A percentile compares a stretch with the other conserved stretches of the same genome.
phyloP scores from a whole-genome alignment of 1,140 invertebrate genomes.

The Hyphantria cunea region DNA sequence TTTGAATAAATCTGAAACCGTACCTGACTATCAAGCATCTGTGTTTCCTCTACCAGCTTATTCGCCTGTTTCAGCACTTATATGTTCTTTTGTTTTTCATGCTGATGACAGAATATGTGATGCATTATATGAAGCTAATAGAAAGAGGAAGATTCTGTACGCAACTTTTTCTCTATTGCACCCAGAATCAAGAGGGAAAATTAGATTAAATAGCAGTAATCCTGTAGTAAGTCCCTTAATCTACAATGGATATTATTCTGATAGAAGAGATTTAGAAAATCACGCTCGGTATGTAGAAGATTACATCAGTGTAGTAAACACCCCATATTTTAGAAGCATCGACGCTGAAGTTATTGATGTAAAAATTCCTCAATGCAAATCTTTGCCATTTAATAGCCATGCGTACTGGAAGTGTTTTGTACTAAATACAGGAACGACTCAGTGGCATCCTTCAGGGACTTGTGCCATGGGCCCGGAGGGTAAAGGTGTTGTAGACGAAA shows the following conservation, averaged over 20 bases:
- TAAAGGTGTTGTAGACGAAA: conserved; percentile 81
- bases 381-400: conserved; percentile 84
- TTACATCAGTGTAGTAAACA: conserved; percentile 78
- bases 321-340: conserved; percentile 80
- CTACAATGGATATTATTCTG: conserved; percentile 92
- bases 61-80: conserved; percentile 84
- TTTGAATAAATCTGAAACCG: conserved; percentile 59
- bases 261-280: conserved; percentile 88
- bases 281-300: conserved; percentile 89
- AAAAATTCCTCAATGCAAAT: conserved; percentile 71
- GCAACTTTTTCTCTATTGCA: conserved; percentile 90
- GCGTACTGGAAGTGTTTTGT: conserved; percentile 85
- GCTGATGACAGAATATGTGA: conserved; percentile 81
- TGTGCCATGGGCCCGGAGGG: conserved; percentile 84
- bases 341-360: conserved; percentile 66
- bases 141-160: conserved; percentile 87
- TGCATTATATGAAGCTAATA: conserved; percentile 80
- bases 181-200: conserved; percentile 88
- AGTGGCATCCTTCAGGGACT: conserved; percentile 76
- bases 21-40: conserved; percentile 56
- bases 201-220: conserved; percentile 88
- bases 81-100: conserved; percentile 86
- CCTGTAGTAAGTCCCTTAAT: conserved; percentile 93
- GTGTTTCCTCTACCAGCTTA: conserved; percentile 39
- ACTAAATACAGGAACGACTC: conserved; percentile 52